These are phyloP conservation scores for Lagopus muta DNA, from an alignment of 2,113 vertebrate species.

Conservation along the genomic window DNA sequence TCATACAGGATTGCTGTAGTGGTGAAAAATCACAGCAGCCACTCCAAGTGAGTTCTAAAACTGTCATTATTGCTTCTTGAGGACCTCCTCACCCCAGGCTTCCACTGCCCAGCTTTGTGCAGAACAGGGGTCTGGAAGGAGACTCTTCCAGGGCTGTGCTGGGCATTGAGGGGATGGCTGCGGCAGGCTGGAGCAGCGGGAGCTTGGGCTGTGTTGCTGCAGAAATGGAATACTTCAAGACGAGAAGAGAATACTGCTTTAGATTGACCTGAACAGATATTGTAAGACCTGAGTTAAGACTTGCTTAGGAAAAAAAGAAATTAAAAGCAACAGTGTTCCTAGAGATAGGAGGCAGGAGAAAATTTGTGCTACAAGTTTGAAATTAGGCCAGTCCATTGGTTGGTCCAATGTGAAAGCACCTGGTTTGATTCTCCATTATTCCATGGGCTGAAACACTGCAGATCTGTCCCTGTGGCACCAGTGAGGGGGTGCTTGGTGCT, in stretches of 20 bases:
- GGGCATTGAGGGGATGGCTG: fast-evolving
- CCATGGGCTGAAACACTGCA: neutral
- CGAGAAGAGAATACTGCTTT: neutral
- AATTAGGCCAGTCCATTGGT: neutral
- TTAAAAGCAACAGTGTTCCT: fast-evolving
- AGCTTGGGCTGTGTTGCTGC: neutral
- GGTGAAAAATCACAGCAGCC: neutral
- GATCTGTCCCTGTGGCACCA: neutral
- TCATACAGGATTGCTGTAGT: neutral
- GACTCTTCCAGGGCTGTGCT: neutral
- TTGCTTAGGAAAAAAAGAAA: neutral
- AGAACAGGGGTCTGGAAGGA: neutral
- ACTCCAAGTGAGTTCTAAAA: neutral
- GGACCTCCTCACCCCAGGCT: neutral
- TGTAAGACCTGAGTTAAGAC: neutral
- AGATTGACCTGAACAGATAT: neutral
- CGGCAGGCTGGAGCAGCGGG: neutral
- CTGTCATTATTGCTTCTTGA: neutral
- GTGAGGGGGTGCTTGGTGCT: neutral
- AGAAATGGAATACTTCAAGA: neutral
- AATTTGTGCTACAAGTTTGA: neutral
- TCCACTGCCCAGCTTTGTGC: neutral
- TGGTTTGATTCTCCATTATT: conserved; percentile 4
- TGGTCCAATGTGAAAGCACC: neutral
- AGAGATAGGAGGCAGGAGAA: neutral